These are phyloP conservation scores for Bhutanitis thaidina DNA, from an alignment of 2,888 invertebrate genomes.

Conservation along the genomic window DNA sequence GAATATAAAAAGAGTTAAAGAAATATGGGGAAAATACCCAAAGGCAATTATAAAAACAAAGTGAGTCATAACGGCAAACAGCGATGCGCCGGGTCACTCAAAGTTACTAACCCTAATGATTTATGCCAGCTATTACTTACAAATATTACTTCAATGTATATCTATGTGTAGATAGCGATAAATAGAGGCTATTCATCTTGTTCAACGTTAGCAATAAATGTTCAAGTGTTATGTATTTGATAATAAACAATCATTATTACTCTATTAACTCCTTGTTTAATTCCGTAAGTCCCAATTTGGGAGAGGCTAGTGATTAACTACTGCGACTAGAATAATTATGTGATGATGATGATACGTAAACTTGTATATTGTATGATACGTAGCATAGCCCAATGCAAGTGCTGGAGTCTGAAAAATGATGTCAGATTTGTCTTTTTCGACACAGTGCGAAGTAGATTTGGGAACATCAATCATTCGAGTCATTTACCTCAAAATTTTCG, in stretches of 20 bases:
- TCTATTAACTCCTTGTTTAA: too few species aligned
- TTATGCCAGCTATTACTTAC: conserved; percentile 44
- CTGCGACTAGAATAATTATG: too few species aligned
- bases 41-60: background rate
- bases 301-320: too few species aligned
- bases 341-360: too few species aligned
- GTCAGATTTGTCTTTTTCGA: conserved; percentile 52
- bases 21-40: too few species aligned
- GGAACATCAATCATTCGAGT: conserved; percentile 71
- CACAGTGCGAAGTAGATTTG: conserved; percentile 56
- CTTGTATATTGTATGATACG: too few species aligned
- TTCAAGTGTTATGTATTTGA: conserved; percentile 26
- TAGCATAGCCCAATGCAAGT: background rate
- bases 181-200: conserved; percentile 17
- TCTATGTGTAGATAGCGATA: conserved; percentile 44
- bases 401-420: conserved; percentile 38
- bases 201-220: conserved; percentile 30
- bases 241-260: too few species aligned
- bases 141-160: conserved; percentile 47
- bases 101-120: conserved; percentile 36
- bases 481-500: conserved; percentile 60
- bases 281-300: too few species aligned
- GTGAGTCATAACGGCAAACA: background rate
- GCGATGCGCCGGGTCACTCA: conserved; percentile 11
- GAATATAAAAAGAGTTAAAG: too few species aligned